A percentile compares a stretch with the other conserved stretches of the same genome.
These are phyloP conservation scores for Drosophila histrio DNA, from an alignment of 2,888 invertebrate species.

Conservation along the genomic window DNA sequence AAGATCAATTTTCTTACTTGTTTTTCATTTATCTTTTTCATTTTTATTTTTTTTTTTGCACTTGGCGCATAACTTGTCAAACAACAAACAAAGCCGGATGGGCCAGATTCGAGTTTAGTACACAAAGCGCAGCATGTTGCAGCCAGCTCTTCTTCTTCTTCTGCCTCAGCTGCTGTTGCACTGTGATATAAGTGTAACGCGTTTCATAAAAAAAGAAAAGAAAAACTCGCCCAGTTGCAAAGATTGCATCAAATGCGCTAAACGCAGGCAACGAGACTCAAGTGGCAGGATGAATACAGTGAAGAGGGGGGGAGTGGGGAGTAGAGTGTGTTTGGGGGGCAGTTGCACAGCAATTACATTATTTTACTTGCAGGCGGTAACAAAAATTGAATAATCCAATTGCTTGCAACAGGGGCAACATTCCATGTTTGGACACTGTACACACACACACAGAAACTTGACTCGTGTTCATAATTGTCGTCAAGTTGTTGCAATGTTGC, in stretches of 20 bases:
- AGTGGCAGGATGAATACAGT: background rate
- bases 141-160: background rate
- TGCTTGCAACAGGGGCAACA: conserved; percentile 30
- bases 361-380: conserved; percentile 46
- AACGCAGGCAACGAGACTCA: conserved; percentile 21
- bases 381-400: conserved; percentile 71
- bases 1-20: background rate
- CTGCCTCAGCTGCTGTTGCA: conserved; percentile 23
- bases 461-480: conserved; percentile 64
- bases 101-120: conserved; percentile 32
- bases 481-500: conserved; percentile 14
- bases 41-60: conserved; percentile 21
- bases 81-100: conserved; percentile 70
- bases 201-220: conserved; percentile 35
- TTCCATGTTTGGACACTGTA: conserved; percentile 39
- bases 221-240: conserved; percentile 42
- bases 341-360: conserved; percentile 64
- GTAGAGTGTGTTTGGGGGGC: background rate
- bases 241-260: conserved; percentile 60
- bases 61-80: conserved; percentile 70
- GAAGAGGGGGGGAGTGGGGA: background rate
- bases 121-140: conserved; percentile 26
- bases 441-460: background rate
- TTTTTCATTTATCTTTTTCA: background rate
- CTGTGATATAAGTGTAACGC: conserved; percentile 56